Evolutionary conservation across 2,113 vertebrate species (phyloP).

Genomic region (Cricetomys ansorgei): DNA sequence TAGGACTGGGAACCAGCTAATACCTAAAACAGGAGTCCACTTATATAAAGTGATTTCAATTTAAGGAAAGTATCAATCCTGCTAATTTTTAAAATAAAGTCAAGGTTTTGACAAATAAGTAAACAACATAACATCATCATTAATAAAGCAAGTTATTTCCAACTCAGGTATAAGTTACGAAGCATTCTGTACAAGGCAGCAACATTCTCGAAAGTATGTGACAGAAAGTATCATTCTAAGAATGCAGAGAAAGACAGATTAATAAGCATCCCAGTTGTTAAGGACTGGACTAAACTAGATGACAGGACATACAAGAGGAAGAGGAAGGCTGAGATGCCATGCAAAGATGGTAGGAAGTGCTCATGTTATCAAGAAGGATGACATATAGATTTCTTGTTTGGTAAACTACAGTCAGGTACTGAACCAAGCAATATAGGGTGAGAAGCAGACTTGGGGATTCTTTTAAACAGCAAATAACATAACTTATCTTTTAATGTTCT

Average conservation of each 20-base stretch:
- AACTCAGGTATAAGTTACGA: background rate
- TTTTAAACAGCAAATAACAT: background rate
- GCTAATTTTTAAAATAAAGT: background rate
- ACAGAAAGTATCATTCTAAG: background rate
- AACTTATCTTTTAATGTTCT: background rate
- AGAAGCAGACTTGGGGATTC: background rate
- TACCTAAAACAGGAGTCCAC: background rate
- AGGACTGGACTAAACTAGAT: background rate
- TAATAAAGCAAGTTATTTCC: background rate
- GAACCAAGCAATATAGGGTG: rapidly evolving
- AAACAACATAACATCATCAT: background rate
- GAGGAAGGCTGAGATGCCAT: background rate
- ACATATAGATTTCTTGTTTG: background rate
- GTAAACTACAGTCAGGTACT: background rate
- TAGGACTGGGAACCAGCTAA: background rate
- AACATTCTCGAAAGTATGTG: background rate
- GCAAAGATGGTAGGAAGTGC: background rate
- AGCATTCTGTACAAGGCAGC: background rate
- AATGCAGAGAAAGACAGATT: background rate
- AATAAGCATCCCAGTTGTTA: background rate
- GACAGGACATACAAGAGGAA: background rate
- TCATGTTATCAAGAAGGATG: background rate
- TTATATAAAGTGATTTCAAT: background rate
- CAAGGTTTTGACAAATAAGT: background rate
- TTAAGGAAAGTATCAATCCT: background rate